A percentile compares a stretch with the other conserved stretches of the same genome.
These are phyloP conservation scores for Platygyra sinensis DNA, from an alignment of 64 coral and sea anemone genomes.

Conservation along the genomic window DNA sequence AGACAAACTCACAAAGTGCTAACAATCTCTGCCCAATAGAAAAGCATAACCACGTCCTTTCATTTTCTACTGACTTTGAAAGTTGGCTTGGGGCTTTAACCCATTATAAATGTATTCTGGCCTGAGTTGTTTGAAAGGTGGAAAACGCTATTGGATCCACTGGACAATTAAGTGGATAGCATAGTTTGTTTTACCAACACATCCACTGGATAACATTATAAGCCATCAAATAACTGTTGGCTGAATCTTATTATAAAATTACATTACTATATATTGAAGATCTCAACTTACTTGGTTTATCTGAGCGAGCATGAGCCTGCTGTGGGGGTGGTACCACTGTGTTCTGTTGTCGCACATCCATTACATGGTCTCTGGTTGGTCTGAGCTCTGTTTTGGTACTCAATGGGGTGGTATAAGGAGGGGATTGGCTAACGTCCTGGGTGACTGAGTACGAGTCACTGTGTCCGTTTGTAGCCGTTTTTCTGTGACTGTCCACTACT, in stretches of 20 bases:
- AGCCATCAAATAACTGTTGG: not conserved
- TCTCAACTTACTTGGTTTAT: conserved; percentile 45
- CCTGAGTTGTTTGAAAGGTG: too few relatives aligned
- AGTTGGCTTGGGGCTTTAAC: too few relatives aligned
- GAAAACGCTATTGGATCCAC: too few relatives aligned
- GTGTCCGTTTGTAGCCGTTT: not conserved
- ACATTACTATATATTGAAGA: not conserved
- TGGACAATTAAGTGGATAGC: too few relatives aligned
- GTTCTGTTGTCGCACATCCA: conserved; percentile 50
- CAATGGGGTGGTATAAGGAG: conserved; percentile 20
- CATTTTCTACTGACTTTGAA: too few relatives aligned
- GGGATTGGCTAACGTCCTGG: not conserved
- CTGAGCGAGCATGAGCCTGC: conserved; percentile 32
- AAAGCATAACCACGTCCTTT: too few relatives aligned
- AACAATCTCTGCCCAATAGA: too few relatives aligned
- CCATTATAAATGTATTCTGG: too few relatives aligned
- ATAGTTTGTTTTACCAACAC: too few relatives aligned
- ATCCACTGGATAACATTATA: too few relatives aligned
- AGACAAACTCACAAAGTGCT: too few relatives aligned
- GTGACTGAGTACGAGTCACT: not conserved
- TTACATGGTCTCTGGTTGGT: conserved; percentile 52
- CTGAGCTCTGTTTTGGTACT: conserved; percentile 44
- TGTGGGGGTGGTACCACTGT: conserved; percentile 26
- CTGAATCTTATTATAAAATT: not conserved
- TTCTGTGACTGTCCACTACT: not conserved